Evolutionary conservation across 2,113 vertebrate species (phyloP), one percentile per base, ranked within the genome.

Genomic region (Calidris pygmaea): DNA sequence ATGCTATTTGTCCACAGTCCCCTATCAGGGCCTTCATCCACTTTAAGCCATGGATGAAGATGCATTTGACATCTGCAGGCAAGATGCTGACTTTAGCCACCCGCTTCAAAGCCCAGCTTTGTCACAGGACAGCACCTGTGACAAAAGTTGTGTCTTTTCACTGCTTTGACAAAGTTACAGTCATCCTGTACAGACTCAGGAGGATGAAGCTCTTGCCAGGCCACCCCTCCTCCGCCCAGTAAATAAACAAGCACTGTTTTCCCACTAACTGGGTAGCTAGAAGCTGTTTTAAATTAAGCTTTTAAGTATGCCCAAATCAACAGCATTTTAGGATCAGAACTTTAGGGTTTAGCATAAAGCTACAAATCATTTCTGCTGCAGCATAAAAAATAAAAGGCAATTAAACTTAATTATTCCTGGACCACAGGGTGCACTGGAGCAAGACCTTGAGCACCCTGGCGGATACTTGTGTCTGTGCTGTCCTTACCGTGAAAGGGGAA

Each of bases 1-100:
- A 6, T 0, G 1, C 0, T 0, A 1, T 74, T 58, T 47, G 26
- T 20, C 41, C 3, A 1, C 23, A 7, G 16, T n/a, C 8, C 6
- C 6, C 6, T 12, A 0, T 22, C 35, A 3, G 17, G 14, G 6
- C 13, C 26, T 4, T 43, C n/a, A 24, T 37, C 59, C n/a, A 17
- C n/a, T 60, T 37, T 20, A 63, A 39, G 37, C 7, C 19, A 19
- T 21, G 62, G 12, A 29, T 10, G 10, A 88, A 66, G 68, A 45
- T 32, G 41, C 7, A 16, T 32, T 50, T 23, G 26, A 37, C 23
- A 50, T 18, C 15, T 34, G 30, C 71, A 68, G 48, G 43, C 43
- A 37, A 83, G 59, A 20, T 0, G 11, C 55, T 34, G 58, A 19
- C 37, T 86, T 73, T 47, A 58, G 37, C 18, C 32, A 39, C 6